These are phyloP conservation scores for Heterohyrax brucei DNA, from an alignment of 2,797 vertebrate genomes.

Conservation along the genomic window DNA sequence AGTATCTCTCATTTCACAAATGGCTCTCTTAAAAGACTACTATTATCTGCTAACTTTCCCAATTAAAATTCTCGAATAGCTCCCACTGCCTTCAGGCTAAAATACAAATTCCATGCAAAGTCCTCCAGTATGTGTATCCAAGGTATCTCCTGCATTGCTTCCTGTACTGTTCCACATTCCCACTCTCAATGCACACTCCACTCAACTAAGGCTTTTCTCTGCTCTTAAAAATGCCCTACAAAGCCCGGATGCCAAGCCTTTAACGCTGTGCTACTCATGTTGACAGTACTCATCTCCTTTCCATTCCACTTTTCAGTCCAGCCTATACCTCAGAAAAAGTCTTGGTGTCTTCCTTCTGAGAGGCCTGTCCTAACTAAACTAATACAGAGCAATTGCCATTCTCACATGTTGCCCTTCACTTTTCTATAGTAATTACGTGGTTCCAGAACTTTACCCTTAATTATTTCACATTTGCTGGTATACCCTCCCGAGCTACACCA, in stretches of 20 bases:
- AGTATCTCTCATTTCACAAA: slow-evolving; percentile 10
- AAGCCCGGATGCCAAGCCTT: neutral
- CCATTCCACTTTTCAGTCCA: neutral
- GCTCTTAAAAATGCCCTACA: neutral
- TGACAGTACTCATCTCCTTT: neutral
- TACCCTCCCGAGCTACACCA: neutral
- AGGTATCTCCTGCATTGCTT: neutral
- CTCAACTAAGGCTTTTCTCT: neutral
- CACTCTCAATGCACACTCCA: neutral
- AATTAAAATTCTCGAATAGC: slow-evolving; percentile 26
- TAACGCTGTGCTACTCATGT: neutral
- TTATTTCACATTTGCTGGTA: slow-evolving; percentile 22
- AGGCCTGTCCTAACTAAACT: neutral
- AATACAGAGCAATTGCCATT: neutral
- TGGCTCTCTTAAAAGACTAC: slow-evolving; percentile 19
- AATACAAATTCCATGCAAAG: slow-evolving; percentile 15
- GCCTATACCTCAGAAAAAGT: neutral
- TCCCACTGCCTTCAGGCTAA: slow-evolving; percentile 13
- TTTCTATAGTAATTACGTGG: slow-evolving; percentile 7
- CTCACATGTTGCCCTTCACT: neutral
- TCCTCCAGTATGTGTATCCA: neutral
- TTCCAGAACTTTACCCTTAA: neutral
- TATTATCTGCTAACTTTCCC: neutral
- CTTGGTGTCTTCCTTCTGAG: neutral
- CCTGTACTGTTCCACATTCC: neutral